Percentiles rank a stretch among this genome's conserved stretches.
Evolutionary conservation across 2,797 vertebrate species (phyloP).

Genomic region (Erpetoichthys calabaricus): DNA sequence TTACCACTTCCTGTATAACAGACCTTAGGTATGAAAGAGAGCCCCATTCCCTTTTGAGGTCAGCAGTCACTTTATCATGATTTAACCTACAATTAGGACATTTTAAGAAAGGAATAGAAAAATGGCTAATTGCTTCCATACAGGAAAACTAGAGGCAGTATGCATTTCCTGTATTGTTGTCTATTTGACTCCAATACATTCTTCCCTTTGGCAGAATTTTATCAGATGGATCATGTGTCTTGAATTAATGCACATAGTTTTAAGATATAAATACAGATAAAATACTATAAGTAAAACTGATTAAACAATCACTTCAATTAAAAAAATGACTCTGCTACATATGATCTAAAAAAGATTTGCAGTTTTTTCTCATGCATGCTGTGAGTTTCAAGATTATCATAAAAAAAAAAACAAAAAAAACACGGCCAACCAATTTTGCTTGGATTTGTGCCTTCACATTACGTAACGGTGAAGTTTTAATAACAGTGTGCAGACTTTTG

Average conservation of each 20-base stretch:
- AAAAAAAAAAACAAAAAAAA: too few relatives aligned
- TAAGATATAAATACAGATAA: too few relatives aligned
- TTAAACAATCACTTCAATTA: too few relatives aligned
- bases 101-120: slow-evolving; percentile 14
- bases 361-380: too few relatives aligned
- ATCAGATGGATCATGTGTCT: not conserved
- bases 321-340: too few relatives aligned
- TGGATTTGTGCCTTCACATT: too few relatives aligned
- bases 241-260: not conserved
- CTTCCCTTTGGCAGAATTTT: slow-evolving; percentile 4
- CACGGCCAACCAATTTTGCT: too few relatives aligned
- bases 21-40: slow-evolving; percentile 10
- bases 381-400: too few relatives aligned
- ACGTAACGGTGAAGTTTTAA: too few relatives aligned
- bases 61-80: slow-evolving; percentile 20
- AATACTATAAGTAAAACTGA: too few relatives aligned
- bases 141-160: slow-evolving; percentile 38
- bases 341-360: too few relatives aligned
- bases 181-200: slow-evolving; percentile 11
- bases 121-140: slow-evolving; percentile 37
- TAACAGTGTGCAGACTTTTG: too few relatives aligned
- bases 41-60: slow-evolving; percentile 14
- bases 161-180: slow-evolving; percentile 35
- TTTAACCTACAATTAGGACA: slow-evolving; percentile 32
- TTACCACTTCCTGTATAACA: slow-evolving; percentile 23